Evolutionary conservation across 2,888 invertebrate genomes (phyloP).

Genomic region (Ormyrus nitidulus): DNA sequence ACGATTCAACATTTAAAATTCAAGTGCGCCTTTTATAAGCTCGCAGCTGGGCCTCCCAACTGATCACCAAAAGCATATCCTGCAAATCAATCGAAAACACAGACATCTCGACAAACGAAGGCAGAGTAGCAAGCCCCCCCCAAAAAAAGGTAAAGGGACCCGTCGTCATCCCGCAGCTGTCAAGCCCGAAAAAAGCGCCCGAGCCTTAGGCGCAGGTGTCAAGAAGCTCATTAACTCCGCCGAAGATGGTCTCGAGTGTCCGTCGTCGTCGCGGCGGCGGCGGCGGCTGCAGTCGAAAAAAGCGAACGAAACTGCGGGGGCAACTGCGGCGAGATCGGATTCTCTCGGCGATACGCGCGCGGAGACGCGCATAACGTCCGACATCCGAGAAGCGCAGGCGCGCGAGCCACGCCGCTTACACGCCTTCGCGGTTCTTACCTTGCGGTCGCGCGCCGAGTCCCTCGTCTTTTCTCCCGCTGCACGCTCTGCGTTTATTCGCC

Average conservation of each 20-base stretch:
- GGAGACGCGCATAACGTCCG: neutral
- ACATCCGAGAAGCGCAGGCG: neutral
- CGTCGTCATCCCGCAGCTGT: no score
- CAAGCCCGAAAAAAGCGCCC: no score
- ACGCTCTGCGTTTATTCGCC: no score
- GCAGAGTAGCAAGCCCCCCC: no score
- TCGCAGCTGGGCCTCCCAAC: no score
- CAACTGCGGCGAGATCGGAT: neutral
- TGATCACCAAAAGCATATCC: no score
- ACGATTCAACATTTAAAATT: no score
- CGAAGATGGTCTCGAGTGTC: neutral
- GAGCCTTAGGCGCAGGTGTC: conserved; percentile 5
- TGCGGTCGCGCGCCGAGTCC: neutral
- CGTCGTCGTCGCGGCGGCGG: neutral
- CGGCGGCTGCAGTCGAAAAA: neutral
- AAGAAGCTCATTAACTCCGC: conserved; percentile 13
- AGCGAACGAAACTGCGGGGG: neutral
- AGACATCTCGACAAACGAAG: no score
- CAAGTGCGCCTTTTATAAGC: no score
- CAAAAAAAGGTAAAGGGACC: neutral
- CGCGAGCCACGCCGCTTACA: neutral
- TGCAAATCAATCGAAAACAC: no score
- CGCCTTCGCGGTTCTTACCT: neutral
- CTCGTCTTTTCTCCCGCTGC: neutral
- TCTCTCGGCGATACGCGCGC: neutral